phyloP scores from a whole-genome alignment of 2,888 invertebrate genomes.

The Conomelus anceps region DNA sequence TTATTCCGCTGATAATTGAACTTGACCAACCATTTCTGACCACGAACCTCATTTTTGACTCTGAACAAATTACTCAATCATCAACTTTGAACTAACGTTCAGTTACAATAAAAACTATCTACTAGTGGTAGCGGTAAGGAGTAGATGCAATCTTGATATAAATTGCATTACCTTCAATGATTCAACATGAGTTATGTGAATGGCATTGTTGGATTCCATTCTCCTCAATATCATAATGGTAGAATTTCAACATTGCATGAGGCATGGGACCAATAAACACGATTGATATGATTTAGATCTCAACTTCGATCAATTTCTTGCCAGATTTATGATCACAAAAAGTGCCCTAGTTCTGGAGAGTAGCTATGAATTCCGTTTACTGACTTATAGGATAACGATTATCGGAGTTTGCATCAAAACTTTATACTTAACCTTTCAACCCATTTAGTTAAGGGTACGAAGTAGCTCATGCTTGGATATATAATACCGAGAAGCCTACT shows the following conservation, averaged over 20 bases:
- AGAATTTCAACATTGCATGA: not conserved
- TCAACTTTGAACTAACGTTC: not conserved
- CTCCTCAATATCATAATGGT: too few relatives aligned
- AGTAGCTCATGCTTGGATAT: not conserved
- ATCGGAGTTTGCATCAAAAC: not conserved
- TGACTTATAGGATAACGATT: not conserved
- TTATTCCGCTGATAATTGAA: too few relatives aligned
- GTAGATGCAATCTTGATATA: too few relatives aligned
- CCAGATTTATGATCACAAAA: not conserved
- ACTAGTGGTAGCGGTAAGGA: not conserved
- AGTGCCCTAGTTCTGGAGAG: not conserved
- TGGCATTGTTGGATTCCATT: not conserved
- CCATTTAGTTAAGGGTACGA: not conserved
- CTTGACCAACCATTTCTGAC: too few relatives aligned
- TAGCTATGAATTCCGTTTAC: not conserved
- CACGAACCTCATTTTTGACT: too few relatives aligned
- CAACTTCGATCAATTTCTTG: not conserved
- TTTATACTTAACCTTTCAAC: not conserved
- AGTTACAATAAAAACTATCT: too few relatives aligned
- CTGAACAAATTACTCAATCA: too few relatives aligned
- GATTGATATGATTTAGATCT: not conserved
- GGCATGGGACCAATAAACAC: not conserved
- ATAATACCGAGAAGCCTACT: not conserved
- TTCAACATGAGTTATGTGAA: not conserved
- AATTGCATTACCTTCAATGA: not conserved